These are phyloP conservation scores for Choloepus didactylus DNA, from an alignment of 2,797 vertebrate genomes.

Conservation along the genomic window DNA sequence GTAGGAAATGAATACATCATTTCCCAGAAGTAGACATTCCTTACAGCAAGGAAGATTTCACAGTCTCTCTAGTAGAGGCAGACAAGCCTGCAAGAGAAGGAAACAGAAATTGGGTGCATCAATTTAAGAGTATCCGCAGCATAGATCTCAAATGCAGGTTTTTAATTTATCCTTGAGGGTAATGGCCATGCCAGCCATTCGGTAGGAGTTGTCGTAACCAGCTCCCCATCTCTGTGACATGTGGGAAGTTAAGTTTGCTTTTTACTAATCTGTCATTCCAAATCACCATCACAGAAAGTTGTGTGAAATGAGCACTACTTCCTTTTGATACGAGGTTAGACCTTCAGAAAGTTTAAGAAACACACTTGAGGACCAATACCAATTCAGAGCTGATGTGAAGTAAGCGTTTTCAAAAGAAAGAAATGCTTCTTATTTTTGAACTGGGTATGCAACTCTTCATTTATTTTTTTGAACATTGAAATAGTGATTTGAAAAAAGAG, in stretches of 20 bases:
- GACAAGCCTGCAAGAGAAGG: not conserved
- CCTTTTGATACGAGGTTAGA: not conserved
- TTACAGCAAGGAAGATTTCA: too few relatives aligned
- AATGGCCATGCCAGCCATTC: not conserved
- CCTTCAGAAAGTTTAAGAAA: not conserved
- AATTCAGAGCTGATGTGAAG: not conserved
- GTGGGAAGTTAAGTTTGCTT: not conserved
- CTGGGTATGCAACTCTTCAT: not conserved
- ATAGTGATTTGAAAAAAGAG: constrained; percentile 48
- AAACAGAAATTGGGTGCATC: not conserved
- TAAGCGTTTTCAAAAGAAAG: not conserved
- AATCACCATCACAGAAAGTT: not conserved
- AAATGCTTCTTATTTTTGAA: constrained; percentile 20
- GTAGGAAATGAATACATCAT: too few relatives aligned
- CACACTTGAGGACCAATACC: not conserved
- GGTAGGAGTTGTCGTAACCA: accelerated
- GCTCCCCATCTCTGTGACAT: not conserved
- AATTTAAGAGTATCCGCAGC: accelerated
- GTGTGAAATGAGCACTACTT: not conserved
- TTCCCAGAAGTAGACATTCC: not conserved
- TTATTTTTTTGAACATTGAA: constrained; percentile 6
- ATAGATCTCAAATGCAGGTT: accelerated
- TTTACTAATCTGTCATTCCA: accelerated
- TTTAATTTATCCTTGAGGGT: not conserved
- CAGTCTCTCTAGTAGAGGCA: not conserved